phyloP scores from a whole-genome alignment of 2,888 invertebrate species.

The Morinoia aosen region DNA sequence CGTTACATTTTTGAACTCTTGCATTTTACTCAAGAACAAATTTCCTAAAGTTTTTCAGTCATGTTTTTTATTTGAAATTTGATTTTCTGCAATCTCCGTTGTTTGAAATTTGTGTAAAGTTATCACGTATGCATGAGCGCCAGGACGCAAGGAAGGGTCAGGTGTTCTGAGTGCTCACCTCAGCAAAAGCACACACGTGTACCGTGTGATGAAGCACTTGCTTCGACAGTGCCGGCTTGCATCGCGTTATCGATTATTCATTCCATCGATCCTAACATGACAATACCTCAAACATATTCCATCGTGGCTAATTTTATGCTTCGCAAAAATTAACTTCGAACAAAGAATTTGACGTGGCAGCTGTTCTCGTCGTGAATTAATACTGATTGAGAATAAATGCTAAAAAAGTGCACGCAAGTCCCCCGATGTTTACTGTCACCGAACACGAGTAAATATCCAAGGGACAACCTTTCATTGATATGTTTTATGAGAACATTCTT shows the following conservation, averaged over 20 bases:
- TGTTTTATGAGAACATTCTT: neutral
- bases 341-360: neutral
- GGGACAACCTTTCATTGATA: neutral
- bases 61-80: neutral
- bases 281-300: neutral
- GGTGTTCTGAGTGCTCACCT: neutral
- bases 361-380: neutral
- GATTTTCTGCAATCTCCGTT: neutral
- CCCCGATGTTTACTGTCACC: neutral
- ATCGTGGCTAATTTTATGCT: neutral
- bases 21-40: neutral
- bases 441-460: neutral
- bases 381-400: neutral
- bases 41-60: neutral
- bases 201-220: neutral
- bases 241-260: neutral
- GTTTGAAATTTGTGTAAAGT: neutral
- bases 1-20: neutral
- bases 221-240: neutral
- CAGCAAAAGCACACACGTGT: neutral
- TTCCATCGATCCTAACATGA: neutral
- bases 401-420: neutral
- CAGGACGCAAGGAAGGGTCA: neutral
- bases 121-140: neutral
- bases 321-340: neutral